These are phyloP conservation scores for Otolemur garnettii DNA, from an alignment of 2,113 vertebrate genomes.

Conservation along the genomic window DNA sequence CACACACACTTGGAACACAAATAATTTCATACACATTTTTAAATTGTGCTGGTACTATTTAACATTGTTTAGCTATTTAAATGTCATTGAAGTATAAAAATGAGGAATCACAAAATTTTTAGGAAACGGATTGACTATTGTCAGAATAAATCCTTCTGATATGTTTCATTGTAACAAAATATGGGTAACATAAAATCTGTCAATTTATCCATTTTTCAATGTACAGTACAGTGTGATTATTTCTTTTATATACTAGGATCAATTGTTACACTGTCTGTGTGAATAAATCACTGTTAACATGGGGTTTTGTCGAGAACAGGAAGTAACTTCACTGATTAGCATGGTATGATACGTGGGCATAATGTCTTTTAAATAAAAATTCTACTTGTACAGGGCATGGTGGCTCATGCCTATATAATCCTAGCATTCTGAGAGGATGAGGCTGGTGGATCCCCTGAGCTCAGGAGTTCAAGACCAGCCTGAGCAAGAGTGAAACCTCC, in stretches of 20 bases:
- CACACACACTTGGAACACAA: neutral
- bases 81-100: neutral
- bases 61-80: neutral
- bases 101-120: neutral
- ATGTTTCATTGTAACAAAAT: neutral
- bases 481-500: too few species aligned
- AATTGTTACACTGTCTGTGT: neutral
- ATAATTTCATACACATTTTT: neutral
- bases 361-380: slow-evolving; percentile 36
- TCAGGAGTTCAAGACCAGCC: too few species aligned
- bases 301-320: neutral
- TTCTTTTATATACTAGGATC: slow-evolving; percentile 20
- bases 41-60: neutral
- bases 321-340: neutral
- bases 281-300: neutral
- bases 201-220: neutral
- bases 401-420: too few species aligned
- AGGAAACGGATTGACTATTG: neutral
- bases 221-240: neutral
- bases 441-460: too few species aligned
- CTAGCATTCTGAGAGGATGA: too few species aligned
- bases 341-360: neutral
- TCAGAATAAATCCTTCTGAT: neutral
- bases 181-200: neutral
- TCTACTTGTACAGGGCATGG: neutral